phyloP scores from a whole-genome alignment of 2,888 invertebrate species.

The Bembecia ichneumoniformis region DNA sequence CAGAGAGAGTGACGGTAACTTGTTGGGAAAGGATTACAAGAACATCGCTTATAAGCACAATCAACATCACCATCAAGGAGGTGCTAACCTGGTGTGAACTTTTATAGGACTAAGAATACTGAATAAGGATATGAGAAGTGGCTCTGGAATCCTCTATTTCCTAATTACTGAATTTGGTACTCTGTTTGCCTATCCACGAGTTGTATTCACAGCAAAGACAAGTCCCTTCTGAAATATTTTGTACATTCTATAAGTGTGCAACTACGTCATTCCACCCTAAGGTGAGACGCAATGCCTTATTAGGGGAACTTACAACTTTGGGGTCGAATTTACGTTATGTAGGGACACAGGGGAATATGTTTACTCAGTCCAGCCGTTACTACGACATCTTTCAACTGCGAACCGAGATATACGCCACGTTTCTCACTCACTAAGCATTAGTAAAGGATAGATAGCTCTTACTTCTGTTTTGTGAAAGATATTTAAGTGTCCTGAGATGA shows the following conservation, averaged over 20 bases:
- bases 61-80: too few relatives aligned
- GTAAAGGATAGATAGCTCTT: constrained; percentile 25
- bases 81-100: too few relatives aligned
- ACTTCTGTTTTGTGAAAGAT: not conserved
- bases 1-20: too few relatives aligned
- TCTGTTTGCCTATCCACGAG: too few relatives aligned
- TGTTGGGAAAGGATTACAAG: too few relatives aligned
- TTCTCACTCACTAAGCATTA: constrained; percentile 20
- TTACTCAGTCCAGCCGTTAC: constrained; percentile 31
- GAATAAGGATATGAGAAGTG: too few relatives aligned
- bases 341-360: constrained; percentile 56
- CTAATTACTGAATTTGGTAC: not conserved
- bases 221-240: not conserved
- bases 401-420: constrained; percentile 5
- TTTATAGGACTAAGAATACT: too few relatives aligned
- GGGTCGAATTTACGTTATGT: constrained; percentile 55
- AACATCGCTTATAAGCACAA: too few relatives aligned
- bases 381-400: constrained; percentile 1
- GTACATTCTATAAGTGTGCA: constrained; percentile 13
- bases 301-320: constrained; percentile 68
- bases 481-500: constrained; percentile 23
- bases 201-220: constrained; percentile 13
- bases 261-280: constrained; percentile 43
- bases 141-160: too few relatives aligned
- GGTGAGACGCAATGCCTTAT: constrained; percentile 64